Percentiles rank a stretch among this genome's conserved stretches.
Evolutionary conservation across 2,797 vertebrate genomes (phyloP).

Genomic region (Rhynchonycteris naso): DNA sequence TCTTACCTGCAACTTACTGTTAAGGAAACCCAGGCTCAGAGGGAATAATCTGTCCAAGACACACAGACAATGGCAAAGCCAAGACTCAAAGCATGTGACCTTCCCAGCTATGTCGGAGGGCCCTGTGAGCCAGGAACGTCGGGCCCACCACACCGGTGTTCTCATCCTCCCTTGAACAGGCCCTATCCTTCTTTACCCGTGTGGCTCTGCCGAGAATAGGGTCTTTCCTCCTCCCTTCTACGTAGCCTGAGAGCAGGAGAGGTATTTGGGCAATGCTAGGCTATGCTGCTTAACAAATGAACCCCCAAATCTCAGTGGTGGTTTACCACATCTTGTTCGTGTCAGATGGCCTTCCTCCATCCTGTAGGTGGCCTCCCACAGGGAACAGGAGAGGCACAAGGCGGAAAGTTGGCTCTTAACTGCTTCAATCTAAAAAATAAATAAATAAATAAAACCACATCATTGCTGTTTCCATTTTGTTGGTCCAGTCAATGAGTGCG

Average conservation of each 20-base stretch:
- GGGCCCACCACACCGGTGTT: not conserved
- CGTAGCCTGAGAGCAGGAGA: not conserved
- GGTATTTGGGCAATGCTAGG: not conserved
- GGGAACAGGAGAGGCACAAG: not conserved
- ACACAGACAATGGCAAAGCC: not conserved
- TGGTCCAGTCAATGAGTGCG: not conserved
- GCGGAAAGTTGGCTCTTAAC: not conserved
- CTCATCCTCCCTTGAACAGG: not conserved
- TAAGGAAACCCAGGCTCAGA: not conserved
- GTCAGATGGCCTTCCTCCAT: not conserved
- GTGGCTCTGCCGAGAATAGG: not conserved
- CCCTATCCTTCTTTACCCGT: not conserved
- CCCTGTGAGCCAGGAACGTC: not conserved
- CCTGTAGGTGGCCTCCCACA: not conserved
- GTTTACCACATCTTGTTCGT: not conserved
- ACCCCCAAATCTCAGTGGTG: not conserved
- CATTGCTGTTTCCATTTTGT: not conserved
- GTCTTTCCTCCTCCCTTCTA: not conserved
- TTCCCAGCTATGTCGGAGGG: rapidly evolving
- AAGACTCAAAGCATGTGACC: not conserved
- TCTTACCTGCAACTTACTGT: not conserved
- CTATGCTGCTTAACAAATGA: not conserved
- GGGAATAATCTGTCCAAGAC: not conserved
- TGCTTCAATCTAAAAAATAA: not conserved
- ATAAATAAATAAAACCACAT: too few relatives aligned